Evolutionary conservation across 2,888 invertebrate species (phyloP).

Genomic region (Trissonchulus sp.): DNA sequence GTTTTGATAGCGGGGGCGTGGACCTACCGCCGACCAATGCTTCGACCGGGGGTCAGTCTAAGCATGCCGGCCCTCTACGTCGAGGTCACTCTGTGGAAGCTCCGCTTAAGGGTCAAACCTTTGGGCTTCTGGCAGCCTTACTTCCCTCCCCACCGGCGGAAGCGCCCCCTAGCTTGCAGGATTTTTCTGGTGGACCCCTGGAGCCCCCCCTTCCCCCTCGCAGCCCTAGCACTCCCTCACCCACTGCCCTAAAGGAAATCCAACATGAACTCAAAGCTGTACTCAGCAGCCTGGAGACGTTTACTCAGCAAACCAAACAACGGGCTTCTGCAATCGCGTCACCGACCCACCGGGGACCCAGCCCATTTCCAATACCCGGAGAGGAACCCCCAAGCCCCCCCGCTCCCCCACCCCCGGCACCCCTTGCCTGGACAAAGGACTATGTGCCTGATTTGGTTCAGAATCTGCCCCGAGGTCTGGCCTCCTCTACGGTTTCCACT

Average conservation of each 20-base stretch:
- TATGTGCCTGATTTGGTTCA: constrained; percentile 28
- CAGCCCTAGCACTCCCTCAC: constrained; percentile 8
- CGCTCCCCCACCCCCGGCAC: constrained; percentile 11
- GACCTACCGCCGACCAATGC: background rate
- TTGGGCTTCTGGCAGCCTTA: background rate
- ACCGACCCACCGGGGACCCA: no score
- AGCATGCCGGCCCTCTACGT: background rate
- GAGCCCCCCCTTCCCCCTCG: background rate
- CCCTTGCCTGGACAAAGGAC: constrained; percentile 11
- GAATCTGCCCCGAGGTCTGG: constrained; percentile 16
- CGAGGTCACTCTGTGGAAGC: background rate
- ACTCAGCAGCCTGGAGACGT: constrained; percentile 22
- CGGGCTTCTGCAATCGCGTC: no score
- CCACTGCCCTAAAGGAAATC: constrained; percentile 25
- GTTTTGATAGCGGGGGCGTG: background rate
- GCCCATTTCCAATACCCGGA: background rate
- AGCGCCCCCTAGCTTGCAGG: background rate
- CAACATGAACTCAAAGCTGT: constrained; percentile 29
- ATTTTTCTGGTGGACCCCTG: background rate
- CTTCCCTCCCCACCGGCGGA: background rate
- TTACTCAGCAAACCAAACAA: constrained; percentile 23
- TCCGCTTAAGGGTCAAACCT: background rate
- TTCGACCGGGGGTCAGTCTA: background rate
- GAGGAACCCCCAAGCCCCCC: background rate
- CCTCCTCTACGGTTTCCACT: background rate